Evolutionary conservation across 2,113 vertebrate genomes (phyloP).

Genomic region (crab-eating macaque (Macaca fascicularis)): T2T-MFA8v1.1 NC_088375.1:127041001-127041500

Average conservation of each 20-base stretch:
- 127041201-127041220: background rate
- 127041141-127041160: background rate
- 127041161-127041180: background rate
- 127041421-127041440: background rate
- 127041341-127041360: background rate
- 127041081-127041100: background rate
- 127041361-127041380: background rate
- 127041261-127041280: background rate
- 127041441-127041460: background rate
- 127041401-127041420: background rate
- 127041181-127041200: background rate
- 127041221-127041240: background rate
- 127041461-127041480: background rate
- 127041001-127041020: background rate
- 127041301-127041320: background rate
- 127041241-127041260: background rate
- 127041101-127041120: background rate
- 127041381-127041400: background rate
- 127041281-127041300: background rate
- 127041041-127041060: background rate
- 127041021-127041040: background rate
- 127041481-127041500: background rate
- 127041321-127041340: background rate
- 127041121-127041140: background rate
- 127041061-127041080: background rate